Conservation (phyloP, 2,797 vertebrate species). For the Phoxinus dragarum region DNA sequence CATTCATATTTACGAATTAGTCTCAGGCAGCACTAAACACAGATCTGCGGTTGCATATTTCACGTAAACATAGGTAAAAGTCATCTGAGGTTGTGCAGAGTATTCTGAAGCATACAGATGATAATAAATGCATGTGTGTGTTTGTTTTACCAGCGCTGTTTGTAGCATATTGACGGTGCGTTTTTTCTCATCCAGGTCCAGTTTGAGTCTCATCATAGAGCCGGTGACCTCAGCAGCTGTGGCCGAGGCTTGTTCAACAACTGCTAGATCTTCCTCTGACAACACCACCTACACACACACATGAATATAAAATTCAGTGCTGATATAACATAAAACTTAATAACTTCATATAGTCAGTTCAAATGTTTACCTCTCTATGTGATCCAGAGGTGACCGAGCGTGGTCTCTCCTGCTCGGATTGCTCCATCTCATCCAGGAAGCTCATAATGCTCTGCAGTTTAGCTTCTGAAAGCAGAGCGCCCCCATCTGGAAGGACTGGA, state of each 20-base stretch:
- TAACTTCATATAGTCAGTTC: neutral
- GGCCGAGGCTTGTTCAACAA: slow-evolving; percentile 81
- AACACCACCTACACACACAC: slow-evolving; percentile 60
- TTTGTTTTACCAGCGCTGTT: slow-evolving; percentile 83
- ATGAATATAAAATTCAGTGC: neutral
- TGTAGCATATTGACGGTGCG: slow-evolving; percentile 86
- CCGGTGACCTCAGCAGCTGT: slow-evolving; percentile 82
- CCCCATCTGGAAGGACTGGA: slow-evolving; percentile 74
- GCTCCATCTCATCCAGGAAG: slow-evolving; percentile 96
- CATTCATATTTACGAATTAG: slow-evolving; percentile 5
- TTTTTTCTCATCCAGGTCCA: slow-evolving; percentile 93
- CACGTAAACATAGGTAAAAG: neutral
- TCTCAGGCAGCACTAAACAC: neutral
- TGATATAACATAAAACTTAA: neutral
- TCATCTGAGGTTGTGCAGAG: neutral
- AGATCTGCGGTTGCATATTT: neutral
- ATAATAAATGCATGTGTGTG: neutral
- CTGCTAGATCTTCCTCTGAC: slow-evolving; percentile 82
- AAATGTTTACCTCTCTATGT: slow-evolving; percentile 79
- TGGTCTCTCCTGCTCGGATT: slow-evolving; percentile 85
- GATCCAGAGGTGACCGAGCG: slow-evolving; percentile 82
- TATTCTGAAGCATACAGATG: slow-evolving; percentile 1
- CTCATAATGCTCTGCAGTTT: slow-evolving; percentile 95
- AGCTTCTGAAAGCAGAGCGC: slow-evolving; percentile 90
- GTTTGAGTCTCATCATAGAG: slow-evolving; percentile 85